phyloP scores from a whole-genome alignment of 2,888 invertebrate species.

The Papilio demoleus region DNA sequence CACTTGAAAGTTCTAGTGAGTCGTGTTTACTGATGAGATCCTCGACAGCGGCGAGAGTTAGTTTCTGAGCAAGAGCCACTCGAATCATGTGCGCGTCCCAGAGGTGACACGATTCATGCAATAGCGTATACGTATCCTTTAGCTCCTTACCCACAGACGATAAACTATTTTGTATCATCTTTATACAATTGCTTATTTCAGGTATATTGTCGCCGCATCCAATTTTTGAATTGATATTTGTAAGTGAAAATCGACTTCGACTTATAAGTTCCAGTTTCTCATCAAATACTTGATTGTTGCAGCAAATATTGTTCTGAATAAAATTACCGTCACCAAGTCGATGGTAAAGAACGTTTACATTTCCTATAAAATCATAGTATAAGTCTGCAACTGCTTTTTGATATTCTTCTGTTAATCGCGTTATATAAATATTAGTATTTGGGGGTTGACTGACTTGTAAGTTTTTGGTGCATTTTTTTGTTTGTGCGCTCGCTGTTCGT shows the following conservation, averaged over 20 bases:
- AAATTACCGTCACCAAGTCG: slow-evolving; percentile 46
- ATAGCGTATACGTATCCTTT: slow-evolving; percentile 61
- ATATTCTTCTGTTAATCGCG: slow-evolving; percentile 60
- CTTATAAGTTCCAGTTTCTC: slow-evolving; percentile 33
- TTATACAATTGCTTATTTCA: slow-evolving; percentile 51
- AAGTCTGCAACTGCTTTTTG: slow-evolving; percentile 57
- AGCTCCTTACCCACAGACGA: slow-evolving; percentile 60
- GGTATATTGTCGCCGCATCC: slow-evolving; percentile 43
- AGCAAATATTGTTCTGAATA: slow-evolving; percentile 37
- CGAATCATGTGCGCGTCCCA: slow-evolving; percentile 71
- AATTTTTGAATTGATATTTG: slow-evolving; percentile 43
- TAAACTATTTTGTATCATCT: slow-evolving; percentile 62
- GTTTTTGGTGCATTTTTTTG: slow-evolving; percentile 38
- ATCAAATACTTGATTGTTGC: slow-evolving; percentile 28
- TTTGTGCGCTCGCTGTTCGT: slow-evolving; percentile 48
- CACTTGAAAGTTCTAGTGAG: slow-evolving; percentile 60
- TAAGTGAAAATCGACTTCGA: slow-evolving; percentile 45
- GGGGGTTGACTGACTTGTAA: not conserved
- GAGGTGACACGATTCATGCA: slow-evolving; percentile 67
- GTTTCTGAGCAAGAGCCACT: slow-evolving; percentile 63
- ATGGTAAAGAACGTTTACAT: slow-evolving; percentile 39
- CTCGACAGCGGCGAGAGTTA: slow-evolving; percentile 71
- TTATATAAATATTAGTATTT: slow-evolving; percentile 56
- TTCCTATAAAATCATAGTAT: slow-evolving; percentile 54
- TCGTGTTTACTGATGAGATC: slow-evolving; percentile 69